Evolutionary conservation across 2,113 vertebrate genomes (phyloP).

Genomic region (Dicentrarchus labrax): DNA sequence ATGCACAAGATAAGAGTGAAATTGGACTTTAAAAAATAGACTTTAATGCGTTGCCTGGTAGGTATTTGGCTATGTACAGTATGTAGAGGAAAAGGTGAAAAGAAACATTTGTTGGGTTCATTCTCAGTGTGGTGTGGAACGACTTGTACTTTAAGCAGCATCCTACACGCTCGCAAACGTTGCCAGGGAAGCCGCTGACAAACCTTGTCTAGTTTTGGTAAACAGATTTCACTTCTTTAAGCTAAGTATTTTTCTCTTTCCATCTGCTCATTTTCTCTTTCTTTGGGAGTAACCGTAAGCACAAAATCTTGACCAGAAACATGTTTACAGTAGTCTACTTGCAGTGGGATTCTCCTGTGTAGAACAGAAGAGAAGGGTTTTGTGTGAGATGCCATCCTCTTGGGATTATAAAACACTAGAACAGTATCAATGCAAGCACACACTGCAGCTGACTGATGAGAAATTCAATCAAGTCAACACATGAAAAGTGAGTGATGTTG

Average conservation of each 20-base stretch:
- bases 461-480: background rate
- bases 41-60: background rate
- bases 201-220: background rate
- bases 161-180: background rate
- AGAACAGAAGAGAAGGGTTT: background rate
- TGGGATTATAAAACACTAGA: constrained; percentile 11
- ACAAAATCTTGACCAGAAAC: background rate
- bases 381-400: background rate
- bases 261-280: background rate
- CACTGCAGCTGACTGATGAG: background rate
- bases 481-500: background rate
- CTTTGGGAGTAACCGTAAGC: background rate
- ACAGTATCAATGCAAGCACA: constrained; percentile 7
- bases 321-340: constrained; percentile 5
- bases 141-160: constrained; percentile 3
- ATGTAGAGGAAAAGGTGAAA: background rate
- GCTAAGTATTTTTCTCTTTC: background rate
- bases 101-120: background rate
- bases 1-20: background rate
- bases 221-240: constrained; percentile 29
- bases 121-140: background rate
- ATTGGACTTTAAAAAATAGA: background rate
- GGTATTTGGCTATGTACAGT: background rate
- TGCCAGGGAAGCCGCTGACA: background rate
- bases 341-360: background rate